A percentile compares a stretch with the other conserved stretches of the same genome.
Conservation (phyloP, 2,888 invertebrate species). For the Dryomyza anilis region DNA sequence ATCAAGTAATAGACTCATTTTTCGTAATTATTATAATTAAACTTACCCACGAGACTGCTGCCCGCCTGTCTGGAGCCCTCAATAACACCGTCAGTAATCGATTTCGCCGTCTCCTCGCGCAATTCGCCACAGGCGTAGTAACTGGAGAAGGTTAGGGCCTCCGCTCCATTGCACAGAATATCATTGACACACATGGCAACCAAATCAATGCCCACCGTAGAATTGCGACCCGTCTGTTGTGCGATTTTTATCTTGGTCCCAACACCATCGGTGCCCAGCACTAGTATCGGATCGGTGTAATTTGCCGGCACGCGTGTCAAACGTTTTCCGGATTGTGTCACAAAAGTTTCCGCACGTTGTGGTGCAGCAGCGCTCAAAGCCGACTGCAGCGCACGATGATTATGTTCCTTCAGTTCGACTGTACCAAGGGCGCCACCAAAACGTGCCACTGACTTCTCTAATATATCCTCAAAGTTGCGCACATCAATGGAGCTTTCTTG, state of each 20-base stretch:
- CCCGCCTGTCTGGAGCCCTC: constrained; percentile 83
- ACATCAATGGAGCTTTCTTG: constrained; percentile 62
- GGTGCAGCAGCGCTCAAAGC: constrained; percentile 26
- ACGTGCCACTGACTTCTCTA: constrained; percentile 62
- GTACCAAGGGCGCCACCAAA: constrained; percentile 45
- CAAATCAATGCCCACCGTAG: constrained; percentile 88
- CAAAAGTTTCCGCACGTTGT: constrained; percentile 46
- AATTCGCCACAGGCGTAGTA: constrained; percentile 89
- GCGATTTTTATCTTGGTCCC: constrained; percentile 96
- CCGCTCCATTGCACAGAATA: constrained; percentile 92
- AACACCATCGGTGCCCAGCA: constrained; percentile 97
- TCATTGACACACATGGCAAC: constrained; percentile 99
- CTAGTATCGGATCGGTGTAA: constrained; percentile 79
- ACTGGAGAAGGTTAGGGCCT: constrained; percentile 94
- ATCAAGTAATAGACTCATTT: too few species aligned
- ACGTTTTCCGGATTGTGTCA: constrained; percentile 48
- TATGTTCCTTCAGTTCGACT: constrained; percentile 33
- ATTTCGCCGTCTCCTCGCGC: constrained; percentile 70
- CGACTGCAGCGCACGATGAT: constrained; percentile 30
- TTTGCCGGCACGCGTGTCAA: constrained; percentile 55
- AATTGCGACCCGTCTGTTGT: constrained; percentile 75
- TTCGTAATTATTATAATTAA: too few species aligned
- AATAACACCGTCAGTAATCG: constrained; percentile 67
- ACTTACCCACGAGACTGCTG: constrained; percentile 82
- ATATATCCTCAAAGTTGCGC: constrained; percentile 71